Percentiles rank a stretch among this genome's conserved stretches.
These are phyloP conservation scores for Rhynchonycteris naso DNA, from an alignment of 2,797 vertebrate species.

Conservation along the genomic window DNA sequence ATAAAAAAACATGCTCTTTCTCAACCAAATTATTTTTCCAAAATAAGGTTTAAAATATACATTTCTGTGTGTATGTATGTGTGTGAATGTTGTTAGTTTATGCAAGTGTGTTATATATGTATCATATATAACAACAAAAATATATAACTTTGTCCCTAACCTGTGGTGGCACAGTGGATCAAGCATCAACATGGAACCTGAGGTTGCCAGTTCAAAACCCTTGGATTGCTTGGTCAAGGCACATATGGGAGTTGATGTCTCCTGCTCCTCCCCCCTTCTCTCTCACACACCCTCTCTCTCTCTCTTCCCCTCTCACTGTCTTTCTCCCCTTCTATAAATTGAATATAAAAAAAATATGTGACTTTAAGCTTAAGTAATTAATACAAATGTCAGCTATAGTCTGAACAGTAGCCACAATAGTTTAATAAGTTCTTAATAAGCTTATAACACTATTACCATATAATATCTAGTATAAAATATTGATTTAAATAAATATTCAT, in stretches of 20 bases:
- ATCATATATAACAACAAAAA: background rate
- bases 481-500: background rate
- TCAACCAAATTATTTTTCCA: background rate
- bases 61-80: background rate
- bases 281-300: too few relatives aligned
- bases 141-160: background rate
- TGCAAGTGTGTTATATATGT: background rate
- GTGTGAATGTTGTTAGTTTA: background rate
- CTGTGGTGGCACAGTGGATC: too few relatives aligned
- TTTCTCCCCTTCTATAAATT: too few relatives aligned
- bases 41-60: background rate
- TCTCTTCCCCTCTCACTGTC: too few relatives aligned
- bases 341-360: background rate
- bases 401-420: background rate
- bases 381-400: background rate
- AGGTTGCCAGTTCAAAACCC: too few relatives aligned
- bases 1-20: background rate
- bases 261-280: too few relatives aligned
- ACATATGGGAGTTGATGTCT: too few relatives aligned
- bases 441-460: background rate
- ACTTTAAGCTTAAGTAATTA: background rate
- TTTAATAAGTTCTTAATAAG: background rate
- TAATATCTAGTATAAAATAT: background rate
- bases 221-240: too few relatives aligned
- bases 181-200: too few relatives aligned